Conservation (phyloP, 2,797 vertebrate genomes). For the Arrhamphus sclerolepis region DNA sequence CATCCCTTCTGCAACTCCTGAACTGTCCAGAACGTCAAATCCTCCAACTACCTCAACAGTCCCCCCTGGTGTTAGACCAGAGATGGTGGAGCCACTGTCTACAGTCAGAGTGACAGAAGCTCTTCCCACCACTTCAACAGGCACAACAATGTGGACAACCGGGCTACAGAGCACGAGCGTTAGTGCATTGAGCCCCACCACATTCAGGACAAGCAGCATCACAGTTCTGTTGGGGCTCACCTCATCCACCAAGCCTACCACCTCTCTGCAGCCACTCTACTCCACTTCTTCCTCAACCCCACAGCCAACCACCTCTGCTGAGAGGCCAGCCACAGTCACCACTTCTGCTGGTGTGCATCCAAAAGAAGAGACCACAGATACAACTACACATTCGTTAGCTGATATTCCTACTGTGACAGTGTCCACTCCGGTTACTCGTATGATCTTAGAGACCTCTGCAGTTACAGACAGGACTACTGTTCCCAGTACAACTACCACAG, state of each 20-base stretch:
- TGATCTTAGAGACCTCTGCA: slow-evolving; percentile 34
- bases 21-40: slow-evolving; percentile 26
- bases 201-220: slow-evolving; percentile 43
- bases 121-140: slow-evolving; percentile 5
- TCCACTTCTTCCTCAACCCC: slow-evolving; percentile 11
- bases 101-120: slow-evolving; percentile 54
- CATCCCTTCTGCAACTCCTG: slow-evolving; percentile 32
- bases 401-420: slow-evolving; percentile 22
- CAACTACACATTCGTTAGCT: slow-evolving; percentile 45
- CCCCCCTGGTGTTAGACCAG: slow-evolving; percentile 45
- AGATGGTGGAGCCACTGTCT: slow-evolving; percentile 36
- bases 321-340: slow-evolving; percentile 36
- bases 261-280: slow-evolving; percentile 7
- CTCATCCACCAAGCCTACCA: slow-evolving; percentile 39
- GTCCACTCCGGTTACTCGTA: slow-evolving; percentile 37
- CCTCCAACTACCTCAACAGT: slow-evolving; percentile 15
- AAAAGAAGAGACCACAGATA: slow-evolving; percentile 44
- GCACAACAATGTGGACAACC: slow-evolving; percentile 40
- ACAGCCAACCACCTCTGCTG: slow-evolving; percentile 23
- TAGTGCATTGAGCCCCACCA: slow-evolving; percentile 36
- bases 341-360: slow-evolving; percentile 29
- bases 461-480: slow-evolving; percentile 49
- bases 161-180: slow-evolving; percentile 5
- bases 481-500: slow-evolving; percentile 30
- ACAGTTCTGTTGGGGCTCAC: slow-evolving; percentile 11